Base-by-base conservation (phyloP, 2,113 vertebrate genomes). In the Prolemur simus region DNA sequence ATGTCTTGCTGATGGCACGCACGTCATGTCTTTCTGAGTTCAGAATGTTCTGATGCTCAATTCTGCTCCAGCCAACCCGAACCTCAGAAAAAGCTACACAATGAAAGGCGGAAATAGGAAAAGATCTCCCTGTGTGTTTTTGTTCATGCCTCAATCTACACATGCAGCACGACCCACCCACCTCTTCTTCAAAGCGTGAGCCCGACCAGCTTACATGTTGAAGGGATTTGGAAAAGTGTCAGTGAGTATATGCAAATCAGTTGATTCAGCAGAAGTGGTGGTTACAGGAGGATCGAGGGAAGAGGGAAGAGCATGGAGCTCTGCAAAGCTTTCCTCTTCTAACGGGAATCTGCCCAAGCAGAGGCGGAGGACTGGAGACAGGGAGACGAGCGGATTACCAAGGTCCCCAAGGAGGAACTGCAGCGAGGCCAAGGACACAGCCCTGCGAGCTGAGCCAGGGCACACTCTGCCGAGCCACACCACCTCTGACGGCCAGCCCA, bases 361-460 rank as follows among this genome's bases (percentile, higher is more conserved):
- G 76, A 66, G 54, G 34, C 56, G 1, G 45, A 17, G 63, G 71
- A 27, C 42, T 6, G 1, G 68, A 81, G 32, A 63, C 9, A 5
- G 0, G 47, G n/a, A 13, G 25, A 47, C 3, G 23, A 13, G 17
- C 27, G 21, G 60, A 25, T 23, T 42, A 39, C 29, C 64, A 39
- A 39, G 9, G 17, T 27, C 18, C 14, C 60, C 11, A 0, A 1
- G 23, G 37, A 73, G 8, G 85, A 37, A 25, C 11, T 25, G 6
- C 52, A 52, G 71, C 23, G 42, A 34, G 27, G 4, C 49, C 85
- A 54, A 56, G 74, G 87, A 32, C 13, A 20, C 37, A 34, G 49
- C 39, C 68, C 14, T 0, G 0, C 4, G 5, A 56, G 25, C 80
- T 11, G 21, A 63, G 2, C 39, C 12, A 0, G 8, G 23, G 23